Evolutionary conservation across 1,140 invertebrate species (phyloP).

Genomic region (Aphelenchoides besseyi): DNA sequence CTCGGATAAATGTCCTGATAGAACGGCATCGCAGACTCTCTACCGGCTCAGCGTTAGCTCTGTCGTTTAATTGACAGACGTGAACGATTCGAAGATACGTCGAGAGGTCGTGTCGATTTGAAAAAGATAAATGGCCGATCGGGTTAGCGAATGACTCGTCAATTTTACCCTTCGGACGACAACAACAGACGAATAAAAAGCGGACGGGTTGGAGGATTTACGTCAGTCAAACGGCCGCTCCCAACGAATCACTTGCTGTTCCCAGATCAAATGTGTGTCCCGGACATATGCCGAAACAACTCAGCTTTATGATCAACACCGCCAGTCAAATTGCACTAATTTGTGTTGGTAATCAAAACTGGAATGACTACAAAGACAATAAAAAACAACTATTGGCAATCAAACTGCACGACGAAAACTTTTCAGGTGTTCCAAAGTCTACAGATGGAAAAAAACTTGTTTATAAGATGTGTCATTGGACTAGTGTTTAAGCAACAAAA

Average conservation of each 20-base stretch:
- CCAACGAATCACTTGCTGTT: constrained; percentile 1
- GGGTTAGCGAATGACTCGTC: not conserved
- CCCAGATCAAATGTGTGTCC: not conserved
- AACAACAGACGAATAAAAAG: not conserved
- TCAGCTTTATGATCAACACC: constrained; percentile 1
- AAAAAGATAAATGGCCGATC: not conserved
- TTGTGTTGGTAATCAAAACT: not conserved
- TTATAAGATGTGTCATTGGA: not conserved
- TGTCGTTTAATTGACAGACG: not conserved
- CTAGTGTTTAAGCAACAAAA: not conserved
- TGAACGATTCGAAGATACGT: not conserved
- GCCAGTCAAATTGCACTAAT: not conserved
- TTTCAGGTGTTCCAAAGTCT: no score
- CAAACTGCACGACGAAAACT: no score
- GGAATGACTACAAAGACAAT: no score
- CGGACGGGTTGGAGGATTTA: not conserved
- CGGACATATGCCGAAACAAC: not conserved
- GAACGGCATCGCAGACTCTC: not conserved
- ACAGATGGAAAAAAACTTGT: no score
- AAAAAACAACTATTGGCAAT: no score
- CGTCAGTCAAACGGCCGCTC: not conserved
- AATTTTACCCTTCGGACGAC: not conserved
- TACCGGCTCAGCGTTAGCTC: not conserved
- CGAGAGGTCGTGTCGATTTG: not conserved
- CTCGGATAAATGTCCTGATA: no score